A percentile compares a stretch with the other conserved stretches of the same genome.
phyloP scores from a whole-genome alignment of 2,797 vertebrate species.

The Rallus crepitans region DNA sequence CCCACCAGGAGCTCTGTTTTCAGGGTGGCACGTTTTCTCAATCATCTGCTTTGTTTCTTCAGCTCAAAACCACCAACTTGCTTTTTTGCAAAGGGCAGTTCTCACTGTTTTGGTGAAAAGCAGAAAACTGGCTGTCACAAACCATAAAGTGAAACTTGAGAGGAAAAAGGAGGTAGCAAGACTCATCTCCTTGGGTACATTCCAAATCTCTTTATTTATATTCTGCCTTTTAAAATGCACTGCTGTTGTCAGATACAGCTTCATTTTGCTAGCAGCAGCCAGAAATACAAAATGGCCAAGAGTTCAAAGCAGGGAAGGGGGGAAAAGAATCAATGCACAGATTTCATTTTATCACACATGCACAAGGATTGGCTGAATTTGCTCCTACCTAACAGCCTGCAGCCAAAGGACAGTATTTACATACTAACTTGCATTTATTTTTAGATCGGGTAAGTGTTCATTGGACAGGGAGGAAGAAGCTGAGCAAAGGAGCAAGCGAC shows the following conservation, averaged over 20 bases:
- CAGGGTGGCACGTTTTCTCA: background rate
- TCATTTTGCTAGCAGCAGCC: background rate
- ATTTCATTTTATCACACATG: background rate
- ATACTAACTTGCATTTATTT: background rate
- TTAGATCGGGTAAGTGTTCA: background rate
- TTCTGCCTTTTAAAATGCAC: conserved; percentile 2
- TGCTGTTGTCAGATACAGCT: background rate
- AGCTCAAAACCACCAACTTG: background rate
- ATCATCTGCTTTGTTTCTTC: background rate
- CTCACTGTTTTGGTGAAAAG: background rate
- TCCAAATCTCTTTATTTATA: background rate
- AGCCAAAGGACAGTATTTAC: background rate
- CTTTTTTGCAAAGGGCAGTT: background rate
- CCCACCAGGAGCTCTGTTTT: background rate
- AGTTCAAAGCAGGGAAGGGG: background rate
- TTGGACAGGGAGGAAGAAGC: background rate
- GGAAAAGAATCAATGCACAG: background rate
- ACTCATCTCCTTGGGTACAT: background rate
- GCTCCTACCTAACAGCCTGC: background rate
- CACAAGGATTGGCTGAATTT: background rate
- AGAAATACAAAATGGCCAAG: background rate
- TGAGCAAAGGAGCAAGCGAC: background rate
- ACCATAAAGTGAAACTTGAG: background rate
- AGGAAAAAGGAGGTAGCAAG: background rate
- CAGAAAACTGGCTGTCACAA: background rate